Evolutionary conservation across 2,888 invertebrate genomes (phyloP), one percentile per base, ranked within the genome.

Genomic region (Mythimna vitellina): DNA sequence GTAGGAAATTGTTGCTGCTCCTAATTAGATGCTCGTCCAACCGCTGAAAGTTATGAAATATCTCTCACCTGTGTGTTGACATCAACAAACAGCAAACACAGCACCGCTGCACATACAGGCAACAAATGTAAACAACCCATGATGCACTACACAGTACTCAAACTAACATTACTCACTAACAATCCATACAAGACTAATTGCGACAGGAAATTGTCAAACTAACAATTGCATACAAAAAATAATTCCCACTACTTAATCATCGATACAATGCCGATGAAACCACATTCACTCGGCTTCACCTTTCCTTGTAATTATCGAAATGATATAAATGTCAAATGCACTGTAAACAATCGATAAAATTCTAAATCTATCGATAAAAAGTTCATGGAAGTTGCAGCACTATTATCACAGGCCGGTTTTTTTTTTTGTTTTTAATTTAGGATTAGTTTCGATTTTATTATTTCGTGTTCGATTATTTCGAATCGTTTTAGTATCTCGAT

Each of bases 121-220:
- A 91, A 87, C 80, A 89, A 86, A 81, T 87, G 87, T 87, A 87
- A 88, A 77, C 81, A 84, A 88, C 83, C 86, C 93, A 94, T 94
- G 71, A 77, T 83, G 78, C 88, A 89, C 86, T 14, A 87, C 86
- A 83, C 76, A 74, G 51, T 46, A 60, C 61, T 87, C 85, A 88
- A 81, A 78, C 70, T 88, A 82, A 62, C 89, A 89, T 87, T 74
- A 83, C 85, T 82, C 72, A 83, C 82, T 82, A 60, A 74, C 72
- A 76, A 81, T 78, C 58, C 58, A 65, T 76, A 75, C 65, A 75
- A 54, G 61, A 72, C 67, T 58, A 76, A 83, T 83, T 79, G 73
- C 67, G 42, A 65, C 65, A 82, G 76, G 70, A 77, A 79, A 82
- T 74, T 78, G 68, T 79, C 66, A 61, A 70, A 61, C 1, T n/a